A percentile compares a stretch with the other conserved stretches of the same genome.
Evolutionary conservation across 2,888 invertebrate genomes (phyloP).

Genomic region (Yponomeuta malinellus): DNA sequence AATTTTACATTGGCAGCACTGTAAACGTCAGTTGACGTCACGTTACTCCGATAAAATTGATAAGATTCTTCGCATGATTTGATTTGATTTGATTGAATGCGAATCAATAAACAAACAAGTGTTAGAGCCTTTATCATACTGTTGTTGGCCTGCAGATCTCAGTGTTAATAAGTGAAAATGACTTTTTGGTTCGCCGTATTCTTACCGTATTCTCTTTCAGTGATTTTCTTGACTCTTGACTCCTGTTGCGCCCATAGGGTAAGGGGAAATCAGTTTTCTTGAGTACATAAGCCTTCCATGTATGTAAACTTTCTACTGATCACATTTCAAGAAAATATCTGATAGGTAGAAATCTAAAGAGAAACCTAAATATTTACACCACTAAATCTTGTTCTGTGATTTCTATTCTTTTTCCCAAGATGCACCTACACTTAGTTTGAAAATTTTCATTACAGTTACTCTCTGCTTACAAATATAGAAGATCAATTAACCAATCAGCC

Average conservation of each 20-base stretch:
- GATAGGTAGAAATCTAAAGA: too few relatives aligned
- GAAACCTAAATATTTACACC: too few relatives aligned
- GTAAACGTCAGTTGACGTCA: neutral
- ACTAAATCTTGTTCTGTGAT: too few relatives aligned
- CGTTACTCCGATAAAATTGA: neutral
- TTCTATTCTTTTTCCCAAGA: too few relatives aligned
- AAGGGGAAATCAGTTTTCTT: neutral
- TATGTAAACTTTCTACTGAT: neutral
- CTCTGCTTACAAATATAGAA: too few relatives aligned
- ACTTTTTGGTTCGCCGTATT: neutral
- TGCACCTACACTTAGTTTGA: too few relatives aligned
- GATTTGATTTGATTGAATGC: slow-evolving; percentile 19
- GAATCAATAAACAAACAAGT: neutral
- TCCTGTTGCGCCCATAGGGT: neutral
- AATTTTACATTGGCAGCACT: slow-evolving; percentile 30
- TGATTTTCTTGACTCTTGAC: neutral
- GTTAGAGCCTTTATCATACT: neutral
- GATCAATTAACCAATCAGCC: too few relatives aligned
- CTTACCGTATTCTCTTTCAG: neutral
- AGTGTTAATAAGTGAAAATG: neutral
- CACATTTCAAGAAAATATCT: too few relatives aligned
- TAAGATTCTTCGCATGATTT: neutral
- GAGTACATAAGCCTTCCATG: neutral
- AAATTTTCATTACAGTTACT: too few relatives aligned
- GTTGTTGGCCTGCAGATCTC: slow-evolving; percentile 14